phyloP scores from a whole-genome alignment of 2,113 vertebrate genomes.

The Petrocephalus microphthalmus region DNA sequence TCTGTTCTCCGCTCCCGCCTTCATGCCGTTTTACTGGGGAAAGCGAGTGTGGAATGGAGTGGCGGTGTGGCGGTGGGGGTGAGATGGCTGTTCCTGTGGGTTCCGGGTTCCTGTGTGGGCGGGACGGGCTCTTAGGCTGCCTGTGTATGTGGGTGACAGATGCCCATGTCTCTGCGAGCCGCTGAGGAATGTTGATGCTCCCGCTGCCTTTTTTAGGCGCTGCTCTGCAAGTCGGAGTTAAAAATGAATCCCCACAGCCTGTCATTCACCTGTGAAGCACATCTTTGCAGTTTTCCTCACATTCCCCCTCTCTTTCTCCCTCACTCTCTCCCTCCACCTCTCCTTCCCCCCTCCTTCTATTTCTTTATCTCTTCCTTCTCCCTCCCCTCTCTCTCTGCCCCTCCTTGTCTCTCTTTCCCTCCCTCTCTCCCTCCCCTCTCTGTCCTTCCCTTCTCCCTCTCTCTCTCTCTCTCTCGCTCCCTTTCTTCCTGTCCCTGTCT shows the following conservation, averaged over 20 bases:
- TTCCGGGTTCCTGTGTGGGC: background rate
- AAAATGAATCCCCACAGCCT: background rate
- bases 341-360: too few relatives aligned
- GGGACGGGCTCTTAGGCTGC: background rate
- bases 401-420: too few relatives aligned
- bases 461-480: too few relatives aligned
- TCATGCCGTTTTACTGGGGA: background rate
- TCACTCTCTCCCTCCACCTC: too few relatives aligned
- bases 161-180: background rate
- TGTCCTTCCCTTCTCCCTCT: too few relatives aligned
- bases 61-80: background rate
- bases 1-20: conserved; percentile 8
- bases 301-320: background rate
- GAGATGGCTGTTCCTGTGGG: background rate
- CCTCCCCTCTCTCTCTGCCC: too few relatives aligned
- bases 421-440: too few relatives aligned
- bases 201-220: background rate
- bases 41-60: background rate
- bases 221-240: background rate
- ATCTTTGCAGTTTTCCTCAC: background rate
- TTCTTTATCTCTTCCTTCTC: too few relatives aligned
- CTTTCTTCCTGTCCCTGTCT: too few relatives aligned
- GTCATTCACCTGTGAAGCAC: conserved; percentile 8
- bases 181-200: background rate
- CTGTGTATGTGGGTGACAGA: background rate